These are phyloP conservation scores for Arizona elegans DNA, from an alignment of 2,113 vertebrate genomes.

Conservation along the genomic window DNA sequence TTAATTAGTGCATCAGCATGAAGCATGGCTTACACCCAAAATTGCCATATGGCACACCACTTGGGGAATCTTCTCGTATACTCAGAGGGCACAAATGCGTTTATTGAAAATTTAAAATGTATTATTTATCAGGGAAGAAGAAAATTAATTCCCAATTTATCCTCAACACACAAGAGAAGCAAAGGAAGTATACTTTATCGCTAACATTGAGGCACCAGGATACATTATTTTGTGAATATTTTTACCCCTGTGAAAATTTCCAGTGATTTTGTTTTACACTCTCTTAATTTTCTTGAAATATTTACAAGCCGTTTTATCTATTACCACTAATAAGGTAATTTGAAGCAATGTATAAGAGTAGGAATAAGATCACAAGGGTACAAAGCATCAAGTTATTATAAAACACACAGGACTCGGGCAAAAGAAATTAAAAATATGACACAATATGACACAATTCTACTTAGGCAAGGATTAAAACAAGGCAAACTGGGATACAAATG, in stretches of 20 bases:
- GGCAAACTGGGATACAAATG: background rate
- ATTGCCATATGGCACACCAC: background rate
- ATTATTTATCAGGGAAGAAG: constrained; percentile 19
- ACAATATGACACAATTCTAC: background rate
- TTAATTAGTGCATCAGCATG: constrained; percentile 20
- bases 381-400: background rate
- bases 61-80: background rate
- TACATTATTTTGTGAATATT: background rate
- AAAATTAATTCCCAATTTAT: background rate
- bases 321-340: background rate
- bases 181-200: background rate
- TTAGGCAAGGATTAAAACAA: background rate
- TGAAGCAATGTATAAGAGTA: background rate
- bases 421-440: background rate
- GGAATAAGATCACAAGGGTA: background rate
- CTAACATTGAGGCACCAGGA: background rate
- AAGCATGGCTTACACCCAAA: constrained; percentile 17
- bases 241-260: background rate
- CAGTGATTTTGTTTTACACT: background rate
- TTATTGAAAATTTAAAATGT: constrained; percentile 33
- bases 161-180: background rate
- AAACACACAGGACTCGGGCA: background rate
- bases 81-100: constrained; percentile 7
- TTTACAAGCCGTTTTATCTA: background rate
- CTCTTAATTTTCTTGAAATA: background rate